Evolutionary conservation across 2,888 invertebrate species (phyloP).

Genomic region (Hypercompe scribonia): DNA sequence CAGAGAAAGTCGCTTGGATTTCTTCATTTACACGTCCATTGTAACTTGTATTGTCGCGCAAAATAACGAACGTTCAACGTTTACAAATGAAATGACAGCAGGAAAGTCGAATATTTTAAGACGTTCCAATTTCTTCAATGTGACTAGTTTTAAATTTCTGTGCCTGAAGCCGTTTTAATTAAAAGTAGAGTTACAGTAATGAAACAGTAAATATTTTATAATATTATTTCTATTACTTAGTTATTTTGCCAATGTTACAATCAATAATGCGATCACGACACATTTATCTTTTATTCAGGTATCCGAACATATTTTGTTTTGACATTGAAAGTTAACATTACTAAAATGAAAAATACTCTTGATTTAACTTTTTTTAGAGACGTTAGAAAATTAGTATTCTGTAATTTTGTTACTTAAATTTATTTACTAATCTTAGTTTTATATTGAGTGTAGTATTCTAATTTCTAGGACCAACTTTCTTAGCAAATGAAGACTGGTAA

Average conservation of each 20-base stretch:
- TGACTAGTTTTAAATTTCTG: not conserved
- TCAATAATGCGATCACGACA: not conserved
- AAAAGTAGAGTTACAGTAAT: not conserved
- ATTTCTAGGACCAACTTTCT: not conserved
- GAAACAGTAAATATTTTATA: not conserved
- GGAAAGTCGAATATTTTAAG: slow-evolving; percentile 35
- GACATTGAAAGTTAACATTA: not conserved
- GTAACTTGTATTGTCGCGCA: slow-evolving; percentile 65
- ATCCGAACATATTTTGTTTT: slow-evolving; percentile 1
- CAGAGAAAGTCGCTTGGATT: slow-evolving; percentile 62
- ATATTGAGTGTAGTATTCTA: not conserved
- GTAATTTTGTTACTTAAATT: too few relatives aligned
- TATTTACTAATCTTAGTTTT: not conserved
- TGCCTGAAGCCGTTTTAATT: not conserved
- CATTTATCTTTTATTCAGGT: not conserved
- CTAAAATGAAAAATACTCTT: not conserved
- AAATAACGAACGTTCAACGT: slow-evolving; percentile 56
- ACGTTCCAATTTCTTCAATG: slow-evolving; percentile 31
- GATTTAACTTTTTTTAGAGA: not conserved
- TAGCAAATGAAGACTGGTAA: slow-evolving; percentile 10
- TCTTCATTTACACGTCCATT: slow-evolving; percentile 67
- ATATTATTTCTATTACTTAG: not conserved
- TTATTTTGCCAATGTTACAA: not conserved
- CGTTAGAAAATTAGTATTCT: not conserved
- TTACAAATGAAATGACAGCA: slow-evolving; percentile 50